Conservation (phyloP, 1,140 invertebrate species). For the Nasonia giraulti region DNA sequence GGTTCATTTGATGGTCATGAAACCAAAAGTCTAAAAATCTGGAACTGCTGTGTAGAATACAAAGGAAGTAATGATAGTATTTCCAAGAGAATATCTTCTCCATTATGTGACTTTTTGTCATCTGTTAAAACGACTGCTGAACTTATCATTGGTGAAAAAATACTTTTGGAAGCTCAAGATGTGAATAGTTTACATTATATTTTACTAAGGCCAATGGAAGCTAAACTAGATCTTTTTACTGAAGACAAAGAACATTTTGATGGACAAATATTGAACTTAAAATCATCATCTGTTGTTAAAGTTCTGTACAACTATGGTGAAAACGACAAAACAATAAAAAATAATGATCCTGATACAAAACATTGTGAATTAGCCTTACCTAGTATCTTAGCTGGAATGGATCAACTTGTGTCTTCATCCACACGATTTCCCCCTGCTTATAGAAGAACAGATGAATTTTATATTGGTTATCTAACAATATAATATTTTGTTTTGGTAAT, state of each 20-base stretch:
- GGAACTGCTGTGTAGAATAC: conserved; percentile 66
- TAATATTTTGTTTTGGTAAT: conserved; percentile 48
- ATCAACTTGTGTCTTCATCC: conserved; percentile 64
- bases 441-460: conserved; percentile 61
- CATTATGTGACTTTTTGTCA: conserved; percentile 66
- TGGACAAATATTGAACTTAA: conserved; percentile 56
- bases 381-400: conserved; percentile 65
- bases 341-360: conserved; percentile 58
- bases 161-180: conserved; percentile 63
- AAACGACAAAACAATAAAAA: conserved; percentile 49
- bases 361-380: conserved; percentile 62
- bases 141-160: conserved; percentile 59
- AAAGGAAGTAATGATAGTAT: conserved; percentile 42
- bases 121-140: conserved; percentile 60
- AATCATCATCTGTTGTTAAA: conserved; percentile 61
- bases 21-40: conserved; percentile 62
- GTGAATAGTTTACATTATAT: conserved; percentile 62
- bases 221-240: conserved; percentile 63
- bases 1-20: conserved; percentile 57
- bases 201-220: conserved; percentile 66
- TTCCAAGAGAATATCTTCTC: conserved; percentile 52
- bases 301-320: conserved; percentile 68
- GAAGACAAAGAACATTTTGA: conserved; percentile 53
- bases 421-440: conserved; percentile 66
- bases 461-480: conserved; percentile 63